Evolutionary conservation across 1,140 invertebrate species (phyloP).

Genomic region (Drosophila varians): DNA sequence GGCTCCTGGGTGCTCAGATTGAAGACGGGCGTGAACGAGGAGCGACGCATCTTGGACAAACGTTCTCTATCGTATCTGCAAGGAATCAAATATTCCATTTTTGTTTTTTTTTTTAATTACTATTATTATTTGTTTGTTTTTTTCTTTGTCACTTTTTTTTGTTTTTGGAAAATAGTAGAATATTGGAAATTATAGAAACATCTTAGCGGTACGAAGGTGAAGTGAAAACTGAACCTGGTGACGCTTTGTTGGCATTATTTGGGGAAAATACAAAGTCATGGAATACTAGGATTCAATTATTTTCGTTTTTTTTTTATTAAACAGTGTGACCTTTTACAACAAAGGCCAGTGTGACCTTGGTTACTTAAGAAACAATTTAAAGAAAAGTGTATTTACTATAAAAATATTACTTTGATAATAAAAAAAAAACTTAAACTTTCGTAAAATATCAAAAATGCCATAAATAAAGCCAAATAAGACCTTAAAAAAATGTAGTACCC

Average conservation of each 20-base stretch:
- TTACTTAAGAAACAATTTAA: too few relatives aligned
- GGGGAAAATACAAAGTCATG: too few relatives aligned
- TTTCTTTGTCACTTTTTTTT: not conserved
- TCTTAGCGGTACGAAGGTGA: not conserved
- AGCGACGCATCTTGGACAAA: conserved; percentile 83
- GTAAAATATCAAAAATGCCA: too few relatives aligned
- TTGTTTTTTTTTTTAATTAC: not conserved
- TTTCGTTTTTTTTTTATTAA: too few relatives aligned
- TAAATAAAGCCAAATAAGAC: too few relatives aligned
- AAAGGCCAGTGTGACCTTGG: too few relatives aligned
- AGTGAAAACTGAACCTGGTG: not conserved
- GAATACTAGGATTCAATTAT: too few relatives aligned
- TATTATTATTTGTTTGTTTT: not conserved
- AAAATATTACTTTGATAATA: too few relatives aligned
- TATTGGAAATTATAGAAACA: not conserved
- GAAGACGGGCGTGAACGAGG: conserved; percentile 84
- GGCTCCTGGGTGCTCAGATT: conserved; percentile 86
- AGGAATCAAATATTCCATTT: not conserved
- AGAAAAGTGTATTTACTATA: too few relatives aligned
- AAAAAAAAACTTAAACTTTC: too few relatives aligned
- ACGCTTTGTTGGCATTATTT: not conserved
- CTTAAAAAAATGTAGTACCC: too few relatives aligned
- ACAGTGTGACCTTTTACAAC: too few relatives aligned
- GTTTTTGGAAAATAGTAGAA: not conserved
- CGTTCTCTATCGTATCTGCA: conserved; percentile 10